Evolutionary conservation across 2,797 vertebrate genomes (phyloP), one percentile per base, ranked within the genome.

Genomic region (Rhinoraja longicauda): DNA sequence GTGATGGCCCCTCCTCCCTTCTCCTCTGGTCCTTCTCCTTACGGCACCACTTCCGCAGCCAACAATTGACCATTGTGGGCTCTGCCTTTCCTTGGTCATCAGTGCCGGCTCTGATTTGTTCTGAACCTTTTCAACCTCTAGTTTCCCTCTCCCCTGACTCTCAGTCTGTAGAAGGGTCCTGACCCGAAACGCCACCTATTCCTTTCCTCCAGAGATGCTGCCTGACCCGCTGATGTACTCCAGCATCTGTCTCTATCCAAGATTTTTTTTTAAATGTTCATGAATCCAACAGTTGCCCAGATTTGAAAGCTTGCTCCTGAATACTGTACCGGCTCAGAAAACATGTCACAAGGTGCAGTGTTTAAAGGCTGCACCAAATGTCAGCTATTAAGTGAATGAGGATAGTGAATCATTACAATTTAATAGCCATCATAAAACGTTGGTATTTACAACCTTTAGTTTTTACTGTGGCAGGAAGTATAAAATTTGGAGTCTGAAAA

Each of bases 381-480:
- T 67, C 24, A 64, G n/a, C n/a, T 57, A 62, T 88, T 67, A 88
- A 64, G n/a, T 21, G 59, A 32, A 88, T 88, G 84, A 19, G 84
- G 62, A 62, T 82, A 67, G 84, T 88, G 59, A 62, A 19, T 88
- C 84, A 88, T 36, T 67, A 62, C 62, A 36, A 88, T 88, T 67
- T 88, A 64, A 88, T 67, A 32, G 62, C 84, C 62, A 36, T 62
- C 57, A 86, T 86, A 86, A 86, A 86, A 29, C 59, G 53, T 67
- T 36, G 59, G 84, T 67, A 88, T 88, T 88, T 88, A 88, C 84
- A 88, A 67, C 84, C n/a, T 88, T 88, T 67, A 36, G 62, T n/a
- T 64, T 67, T 88, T 88, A 67, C 29, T 88, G n/a, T 17, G 13
- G 39, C 26, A 73, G 70, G 70, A 75, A 92, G 67, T 72, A 73